These are phyloP conservation scores for Boulengeromyrus knoepffleri DNA, from an alignment of 2,113 vertebrate genomes.

Conservation along the genomic window DNA sequence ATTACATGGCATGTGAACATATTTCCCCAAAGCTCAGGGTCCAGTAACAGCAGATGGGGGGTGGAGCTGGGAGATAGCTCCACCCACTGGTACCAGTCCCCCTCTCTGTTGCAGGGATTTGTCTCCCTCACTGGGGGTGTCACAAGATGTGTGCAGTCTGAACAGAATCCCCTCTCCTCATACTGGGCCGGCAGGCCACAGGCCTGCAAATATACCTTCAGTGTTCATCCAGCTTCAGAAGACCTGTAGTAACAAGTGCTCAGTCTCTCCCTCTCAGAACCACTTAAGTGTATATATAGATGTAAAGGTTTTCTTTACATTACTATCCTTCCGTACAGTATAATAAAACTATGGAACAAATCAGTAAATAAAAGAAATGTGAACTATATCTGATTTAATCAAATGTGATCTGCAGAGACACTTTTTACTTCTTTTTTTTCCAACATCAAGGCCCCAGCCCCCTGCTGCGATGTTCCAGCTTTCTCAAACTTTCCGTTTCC, in stretches of 20 bases:
- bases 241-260: neutral
- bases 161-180: neutral
- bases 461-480: too few species aligned
- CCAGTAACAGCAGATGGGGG: neutral
- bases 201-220: neutral
- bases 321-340: neutral
- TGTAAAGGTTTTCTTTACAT: neutral
- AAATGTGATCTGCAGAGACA: neutral
- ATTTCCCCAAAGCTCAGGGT: too few species aligned
- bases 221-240: neutral
- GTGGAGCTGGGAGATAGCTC: neutral
- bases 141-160: neutral
- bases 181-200: neutral
- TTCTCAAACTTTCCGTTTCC: too few species aligned
- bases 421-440: too few species aligned
- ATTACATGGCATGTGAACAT: neutral
- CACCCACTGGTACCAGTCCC: neutral
- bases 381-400: neutral
- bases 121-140: neutral
- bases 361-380: neutral
- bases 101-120: neutral
- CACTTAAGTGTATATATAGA: neutral
- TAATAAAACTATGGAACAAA: neutral
- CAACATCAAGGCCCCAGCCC: too few species aligned
- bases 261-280: neutral